phyloP scores from a whole-genome alignment of 2,888 invertebrate species.

The Nemotelus pantherinus region DNA sequence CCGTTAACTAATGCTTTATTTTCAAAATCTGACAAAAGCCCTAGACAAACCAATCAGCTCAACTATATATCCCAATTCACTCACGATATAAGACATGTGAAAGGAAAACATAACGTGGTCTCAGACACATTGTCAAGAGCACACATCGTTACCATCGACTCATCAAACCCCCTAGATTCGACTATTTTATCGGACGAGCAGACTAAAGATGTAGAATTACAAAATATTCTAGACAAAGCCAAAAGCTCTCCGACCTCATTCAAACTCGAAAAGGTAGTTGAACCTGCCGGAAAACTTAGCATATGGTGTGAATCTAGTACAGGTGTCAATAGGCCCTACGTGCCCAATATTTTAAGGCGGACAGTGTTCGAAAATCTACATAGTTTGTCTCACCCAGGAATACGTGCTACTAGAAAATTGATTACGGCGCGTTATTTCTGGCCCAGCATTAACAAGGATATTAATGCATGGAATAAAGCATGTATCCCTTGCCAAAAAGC shows the following conservation, averaged over 20 bases:
- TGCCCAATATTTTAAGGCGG: not conserved
- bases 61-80: conserved; percentile 26
- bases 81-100: too few species aligned
- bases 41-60: conserved; percentile 21
- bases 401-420: not conserved
- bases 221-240: not conserved
- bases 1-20: conserved; percentile 26
- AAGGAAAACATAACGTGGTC: too few species aligned
- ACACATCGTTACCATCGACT: not conserved
- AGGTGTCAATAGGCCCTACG: not conserved
- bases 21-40: conserved; percentile 51
- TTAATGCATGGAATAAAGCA: conserved; percentile 11
- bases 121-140: conserved; percentile 13
- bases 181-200: too few species aligned
- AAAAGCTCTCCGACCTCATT: too few species aligned
- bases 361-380: not conserved
- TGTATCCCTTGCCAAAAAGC: conserved; percentile 1
- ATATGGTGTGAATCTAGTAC: not conserved
- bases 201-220: not conserved
- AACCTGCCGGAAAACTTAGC: too few species aligned
- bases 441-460: conserved; percentile 9
- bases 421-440: conserved; percentile 41
- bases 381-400: not conserved
- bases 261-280: too few species aligned
- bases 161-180: not conserved